Evolutionary conservation across 2,113 vertebrate species (phyloP).

Genomic region (Malurus elegans): DNA sequence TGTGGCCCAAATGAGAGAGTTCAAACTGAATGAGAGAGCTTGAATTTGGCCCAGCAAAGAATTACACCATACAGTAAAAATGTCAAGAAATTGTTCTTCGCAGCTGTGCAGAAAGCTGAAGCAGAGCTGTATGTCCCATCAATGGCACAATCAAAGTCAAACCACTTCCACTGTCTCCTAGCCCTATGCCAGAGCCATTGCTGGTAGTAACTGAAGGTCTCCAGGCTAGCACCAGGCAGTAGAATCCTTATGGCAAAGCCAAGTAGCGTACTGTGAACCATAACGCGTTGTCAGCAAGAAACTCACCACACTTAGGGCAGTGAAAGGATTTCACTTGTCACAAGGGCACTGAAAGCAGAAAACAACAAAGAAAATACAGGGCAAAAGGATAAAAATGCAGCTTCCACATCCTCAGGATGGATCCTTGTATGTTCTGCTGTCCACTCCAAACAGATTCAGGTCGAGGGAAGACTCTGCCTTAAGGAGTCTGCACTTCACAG

Average conservation of each 20-base stretch:
- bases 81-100: neutral
- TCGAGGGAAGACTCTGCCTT: neutral
- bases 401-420: neutral
- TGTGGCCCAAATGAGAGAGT: neutral
- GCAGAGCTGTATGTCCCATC: neutral
- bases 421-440: neutral
- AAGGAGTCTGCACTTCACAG: neutral
- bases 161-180: neutral
- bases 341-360: neutral
- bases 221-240: neutral
- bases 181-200: neutral
- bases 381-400: neutral
- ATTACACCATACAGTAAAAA: neutral
- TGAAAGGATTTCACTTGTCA: neutral
- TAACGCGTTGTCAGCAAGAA: neutral
- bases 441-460: neutral
- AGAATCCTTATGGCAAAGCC: neutral
- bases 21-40: neutral
- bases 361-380: neutral
- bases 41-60: neutral
- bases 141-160: neutral
- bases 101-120: neutral
- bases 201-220: neutral
- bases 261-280: accelerated
- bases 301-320: neutral